Base-by-base conservation (phyloP, 2,888 invertebrate genomes). In the Drosophila mulleri region DNA sequence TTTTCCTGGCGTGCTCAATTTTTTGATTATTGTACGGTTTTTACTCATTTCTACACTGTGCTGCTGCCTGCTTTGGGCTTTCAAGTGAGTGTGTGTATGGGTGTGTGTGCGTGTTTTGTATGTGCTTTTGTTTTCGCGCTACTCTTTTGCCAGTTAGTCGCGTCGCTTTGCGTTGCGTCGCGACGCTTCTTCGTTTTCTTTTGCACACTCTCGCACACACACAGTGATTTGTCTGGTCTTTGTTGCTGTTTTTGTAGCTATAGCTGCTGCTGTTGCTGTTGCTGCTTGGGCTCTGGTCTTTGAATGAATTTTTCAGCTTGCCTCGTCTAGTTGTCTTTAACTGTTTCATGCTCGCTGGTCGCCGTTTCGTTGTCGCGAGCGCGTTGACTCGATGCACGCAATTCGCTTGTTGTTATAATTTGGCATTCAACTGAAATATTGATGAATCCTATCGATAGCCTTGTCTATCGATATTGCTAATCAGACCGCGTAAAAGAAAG, bases 301-400 rank as follows among this genome's bases (percentile, higher is more conserved):
- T 91, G 91, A 91, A 91, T 91, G 91, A 91, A 91, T 91, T 91
- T 91, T 82, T 89, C 86, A 79, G 80, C 82, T 83, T 75, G 83
- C 84, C 82, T 88, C 84, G 84, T 90, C 90, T 91, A 91, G 90
- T 91, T 88, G 91, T 84, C 80, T 88, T 78, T 91, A 83, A 81
- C 86, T 83, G 82, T 90, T 90, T 91, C 85, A 87, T 83, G 79
- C 83, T 81, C 65, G 73, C 72, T 67, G 75, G 77, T 78, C 60
- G 76, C 57, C 70, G 57, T 67, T 69, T 66, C 64, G 58, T 52
- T 59, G 64, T 72, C 65, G 60, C 68, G 66, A 62, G 50, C 72
- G 64, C 50, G 41, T 54, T 67, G 29, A 57, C 61, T 50, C 65
- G 63, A 63, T 75, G 62, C 62, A 67, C 63, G 54, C 29, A 41